phyloP scores from a whole-genome alignment of 2,113 vertebrate genomes.

The Megaptera novaeangliae region DNA sequence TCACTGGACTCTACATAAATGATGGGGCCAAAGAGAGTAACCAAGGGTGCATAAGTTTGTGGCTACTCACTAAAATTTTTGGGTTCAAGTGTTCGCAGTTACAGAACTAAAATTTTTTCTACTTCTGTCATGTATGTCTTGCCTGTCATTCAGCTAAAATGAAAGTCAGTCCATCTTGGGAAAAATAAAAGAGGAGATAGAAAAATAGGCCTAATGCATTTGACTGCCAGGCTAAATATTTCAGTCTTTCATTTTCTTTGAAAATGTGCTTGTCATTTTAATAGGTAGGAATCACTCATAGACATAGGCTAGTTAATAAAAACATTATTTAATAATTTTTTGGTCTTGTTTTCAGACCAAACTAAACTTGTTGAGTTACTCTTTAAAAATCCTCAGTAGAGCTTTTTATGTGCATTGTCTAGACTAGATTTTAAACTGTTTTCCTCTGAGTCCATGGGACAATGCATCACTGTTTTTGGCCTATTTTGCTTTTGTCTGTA shows the following conservation, averaged over 20 bases:
- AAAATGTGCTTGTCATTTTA: slow-evolving; percentile 9
- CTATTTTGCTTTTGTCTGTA: neutral
- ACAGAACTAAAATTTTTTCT: neutral
- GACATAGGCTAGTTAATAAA: neutral
- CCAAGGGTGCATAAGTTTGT: neutral
- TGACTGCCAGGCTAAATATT: neutral
- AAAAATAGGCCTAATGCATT: neutral
- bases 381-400: neutral
- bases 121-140: neutral
- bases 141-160: slow-evolving; percentile 21
- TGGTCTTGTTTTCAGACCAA: neutral
- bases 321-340: neutral
- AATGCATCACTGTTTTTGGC: neutral
- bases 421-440: neutral
- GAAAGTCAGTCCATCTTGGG: neutral
- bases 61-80: neutral
- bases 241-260: slow-evolving; percentile 1
- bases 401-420: neutral
- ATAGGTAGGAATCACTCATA: neutral
- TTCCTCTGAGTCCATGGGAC: neutral
- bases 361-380: neutral
- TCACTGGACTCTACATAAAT: neutral
- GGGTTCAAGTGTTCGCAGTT: neutral
- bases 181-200: neutral
- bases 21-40: neutral